Evolutionary conservation across 2,888 invertebrate species (phyloP), one percentile per base, ranked within the genome.

Genomic region (Spialia ferax): DNA sequence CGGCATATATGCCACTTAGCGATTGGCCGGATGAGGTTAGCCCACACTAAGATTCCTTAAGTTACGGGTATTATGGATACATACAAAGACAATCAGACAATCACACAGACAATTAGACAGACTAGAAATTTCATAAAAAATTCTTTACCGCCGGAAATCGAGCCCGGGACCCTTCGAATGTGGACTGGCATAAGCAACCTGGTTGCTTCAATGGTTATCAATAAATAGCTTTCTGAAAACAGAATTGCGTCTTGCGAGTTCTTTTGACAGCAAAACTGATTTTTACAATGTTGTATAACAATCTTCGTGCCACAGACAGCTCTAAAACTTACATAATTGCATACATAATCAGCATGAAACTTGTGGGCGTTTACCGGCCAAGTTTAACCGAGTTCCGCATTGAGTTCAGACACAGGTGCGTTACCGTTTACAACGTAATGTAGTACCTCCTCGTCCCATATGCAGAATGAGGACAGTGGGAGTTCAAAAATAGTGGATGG

Each of bases 321-420:
- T 20, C 48, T 61, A 32, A n/a, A 61, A 50, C 61, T 32, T 48
- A 48, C 61, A 45, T 60, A 32, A 48, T 48, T 48, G 48, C 48
- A n/a, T 48, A 48, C 45, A 32, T 32, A 32, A 48, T 48, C 29
- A 52, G n/a, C 18, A 48, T 57, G 64, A 26, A 57, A 57, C 50
- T 48, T 35, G 64, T 50, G 57, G 56, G 64, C 48, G 45, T 64
- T 64, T 64, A 32, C 50, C 35, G 50, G 42, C 35, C 35, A 57
- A 64, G 64, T 64, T 50, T 26, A 64, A 65, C 38, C 50, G 38
- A 63, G 52, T 59, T 59, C 50, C 52, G 66, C 38, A 59, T 35
- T 35, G 54, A 63, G 52, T 59, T 59, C 50, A 66, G 66, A 52
- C 65, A 66, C 65, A 66, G 65, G 65, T 66, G 65, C 65, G 59